Percentiles rank a stretch among this genome's conserved stretches.
Conservation (phyloP, 2,888 invertebrate species). For the Phanerotoma sp. region DNA sequence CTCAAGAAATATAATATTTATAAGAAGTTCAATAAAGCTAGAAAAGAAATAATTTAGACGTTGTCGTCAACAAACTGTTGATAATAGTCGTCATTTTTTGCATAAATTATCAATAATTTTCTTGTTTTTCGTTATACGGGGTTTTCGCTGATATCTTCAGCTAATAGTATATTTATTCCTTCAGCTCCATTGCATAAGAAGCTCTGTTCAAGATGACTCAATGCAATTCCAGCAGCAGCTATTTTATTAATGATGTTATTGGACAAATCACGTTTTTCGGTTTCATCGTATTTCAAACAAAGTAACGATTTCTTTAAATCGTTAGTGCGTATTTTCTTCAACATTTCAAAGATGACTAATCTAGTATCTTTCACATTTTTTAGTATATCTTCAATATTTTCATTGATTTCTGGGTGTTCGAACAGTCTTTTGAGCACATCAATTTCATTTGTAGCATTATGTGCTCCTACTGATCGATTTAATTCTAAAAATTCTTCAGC, state of each 20-base stretch:
- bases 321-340: constrained; percentile 7
- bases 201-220: constrained; percentile 4
- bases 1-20: no score
- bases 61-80: no score
- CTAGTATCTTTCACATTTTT: constrained; percentile 8
- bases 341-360: background rate
- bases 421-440: background rate
- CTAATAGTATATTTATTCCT: constrained; percentile 13
- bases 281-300: constrained; percentile 2
- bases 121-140: no score
- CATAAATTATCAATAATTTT: no score
- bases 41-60: no score
- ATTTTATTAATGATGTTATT: constrained; percentile 21
- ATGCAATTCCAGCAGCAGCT: constrained; percentile 10
- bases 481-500: constrained; percentile 1
- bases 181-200: constrained; percentile 4
- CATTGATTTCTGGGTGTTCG: background rate
- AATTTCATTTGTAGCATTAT: constrained; percentile 4
- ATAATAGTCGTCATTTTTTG: no score
- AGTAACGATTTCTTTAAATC: constrained; percentile 11
- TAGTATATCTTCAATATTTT: background rate
- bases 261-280: constrained; percentile 7
- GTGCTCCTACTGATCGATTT: background rate
- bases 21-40: no score
- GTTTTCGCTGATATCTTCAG: background rate